phyloP scores from a whole-genome alignment of 1,140 invertebrate species.

The Linepithema humile region DNA sequence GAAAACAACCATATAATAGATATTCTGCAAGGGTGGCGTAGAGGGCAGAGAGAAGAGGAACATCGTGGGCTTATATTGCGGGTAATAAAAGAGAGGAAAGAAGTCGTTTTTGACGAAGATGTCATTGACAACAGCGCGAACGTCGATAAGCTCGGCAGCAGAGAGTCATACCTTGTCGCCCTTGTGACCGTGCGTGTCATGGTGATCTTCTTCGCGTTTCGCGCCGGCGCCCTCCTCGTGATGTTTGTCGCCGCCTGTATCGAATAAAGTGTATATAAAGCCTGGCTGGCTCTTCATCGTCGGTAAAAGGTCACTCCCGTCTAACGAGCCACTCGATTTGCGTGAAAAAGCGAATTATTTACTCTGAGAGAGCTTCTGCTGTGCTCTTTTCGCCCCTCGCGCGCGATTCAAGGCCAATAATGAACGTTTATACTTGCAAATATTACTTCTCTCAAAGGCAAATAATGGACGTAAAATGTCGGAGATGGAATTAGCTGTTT shows the following conservation, averaged over 20 bases:
- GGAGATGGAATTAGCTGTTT: not conserved
- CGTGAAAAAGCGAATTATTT: not conserved
- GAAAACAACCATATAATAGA: conserved; percentile 63
- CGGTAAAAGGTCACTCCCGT: not conserved
- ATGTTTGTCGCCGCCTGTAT: conserved; percentile 68
- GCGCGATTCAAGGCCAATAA: not conserved
- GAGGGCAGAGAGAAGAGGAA: not conserved
- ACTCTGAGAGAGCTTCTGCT: not conserved
- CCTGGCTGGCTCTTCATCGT: not conserved
- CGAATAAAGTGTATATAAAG: conserved; percentile 63
- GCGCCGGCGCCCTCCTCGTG: conserved; percentile 73
- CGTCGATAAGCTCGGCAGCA: not conserved
- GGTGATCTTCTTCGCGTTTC: conserved; percentile 73
- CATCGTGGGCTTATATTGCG: conserved; percentile 57
- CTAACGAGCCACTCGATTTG: conserved; percentile 2
- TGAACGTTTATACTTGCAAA: not conserved
- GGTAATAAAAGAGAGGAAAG: conserved; percentile 46
- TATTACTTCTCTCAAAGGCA: not conserved
- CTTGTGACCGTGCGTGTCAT: conserved; percentile 70
- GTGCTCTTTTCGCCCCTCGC: not conserved
- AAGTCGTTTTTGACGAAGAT: not conserved
- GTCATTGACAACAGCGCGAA: conserved; percentile 14
- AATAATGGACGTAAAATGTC: not conserved
- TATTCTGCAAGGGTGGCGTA: conserved; percentile 25
- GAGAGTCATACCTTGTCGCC: conserved; percentile 73